Base-by-base conservation (phyloP, 2,888 invertebrate species). In the Ectropis crepuscularia region DNA sequence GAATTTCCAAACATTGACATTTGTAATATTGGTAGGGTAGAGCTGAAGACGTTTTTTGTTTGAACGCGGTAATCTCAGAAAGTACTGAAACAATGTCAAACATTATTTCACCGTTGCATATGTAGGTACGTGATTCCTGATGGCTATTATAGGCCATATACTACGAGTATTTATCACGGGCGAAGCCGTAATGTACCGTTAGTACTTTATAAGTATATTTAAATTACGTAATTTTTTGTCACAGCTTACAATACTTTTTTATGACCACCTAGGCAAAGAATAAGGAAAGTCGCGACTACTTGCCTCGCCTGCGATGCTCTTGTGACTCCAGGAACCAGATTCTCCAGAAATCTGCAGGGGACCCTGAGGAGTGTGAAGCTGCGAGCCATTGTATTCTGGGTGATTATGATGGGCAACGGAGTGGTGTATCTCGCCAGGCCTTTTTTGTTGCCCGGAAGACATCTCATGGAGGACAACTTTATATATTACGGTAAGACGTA, bases 301-400 rank as follows among this genome's bases (percentile, higher is more conserved):
- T 80, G 75, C 57, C 70, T 85, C 0, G 69, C 66, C 0, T 78
- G 74, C 43, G 82, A 87, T 39, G 59, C 77, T 2, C 47, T 65
- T 2, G 76, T 82, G 5, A 60, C 64, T 0, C 70, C 72, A 0
- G 72, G 72, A 4, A 82, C 79, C 36, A 72, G 89, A 7, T 83
- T 84, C 67, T 71, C 76, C 5, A 63, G 43, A 1, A 88, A 85
- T 53, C 65, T 88, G 2, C 58, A 75, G 11, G 73, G 53, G 0
- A 70, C 68, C 0, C 58, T 88, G 39, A 74, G 77, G 10, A 53
- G 61, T 2, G 83, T 88, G 6, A 88, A 88, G 71, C 78, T 70
- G 53, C 75, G 88, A 2, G 86, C 85, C 4, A 65, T 83, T 6
- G 43, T 83, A 0, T 85, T 83, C 69, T 88, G 88, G 87, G 2